Conservation (phyloP, 2,888 invertebrate species). For the Trichopria drosophilae region DNA sequence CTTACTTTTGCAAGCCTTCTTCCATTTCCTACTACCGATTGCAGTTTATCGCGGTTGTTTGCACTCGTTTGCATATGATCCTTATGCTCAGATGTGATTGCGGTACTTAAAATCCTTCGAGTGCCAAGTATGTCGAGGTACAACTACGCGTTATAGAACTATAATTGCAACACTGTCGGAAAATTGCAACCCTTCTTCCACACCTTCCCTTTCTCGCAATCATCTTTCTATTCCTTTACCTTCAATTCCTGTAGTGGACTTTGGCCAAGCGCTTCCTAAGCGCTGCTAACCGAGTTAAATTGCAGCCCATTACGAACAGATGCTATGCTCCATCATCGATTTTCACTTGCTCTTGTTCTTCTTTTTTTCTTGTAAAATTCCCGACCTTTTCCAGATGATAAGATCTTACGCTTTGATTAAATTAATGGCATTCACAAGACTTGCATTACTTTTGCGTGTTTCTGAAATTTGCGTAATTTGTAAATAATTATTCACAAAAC, state of each 20-base stretch:
- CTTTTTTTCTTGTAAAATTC: no score
- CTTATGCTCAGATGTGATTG: slow-evolving; percentile 1
- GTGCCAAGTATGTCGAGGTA: slow-evolving; percentile 19
- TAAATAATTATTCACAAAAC: no score
- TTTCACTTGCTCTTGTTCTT: neutral
- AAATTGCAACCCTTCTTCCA: slow-evolving; percentile 18
- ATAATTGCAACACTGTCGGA: slow-evolving; percentile 22
- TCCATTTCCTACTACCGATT: no score
- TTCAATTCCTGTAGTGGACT: neutral
- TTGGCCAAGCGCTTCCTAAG: no score
- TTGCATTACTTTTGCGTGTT: no score
- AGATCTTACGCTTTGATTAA: no score
- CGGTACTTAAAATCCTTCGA: slow-evolving; percentile 17
- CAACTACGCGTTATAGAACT: slow-evolving; percentile 1
- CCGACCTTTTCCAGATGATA: no score
- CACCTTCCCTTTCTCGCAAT: neutral
- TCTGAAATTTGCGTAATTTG: no score
- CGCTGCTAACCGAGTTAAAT: slow-evolving; percentile 18
- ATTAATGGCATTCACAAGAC: no score
- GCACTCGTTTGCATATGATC: neutral
- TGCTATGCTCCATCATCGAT: slow-evolving; percentile 13
- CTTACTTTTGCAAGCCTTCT: no score
- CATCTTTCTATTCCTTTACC: slow-evolving; percentile 1
- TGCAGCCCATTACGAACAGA: slow-evolving; percentile 13
- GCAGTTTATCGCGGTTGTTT: no score